Base-by-base conservation (phyloP, 1,140 invertebrate genomes). In the Acromyrmex heyeri region DNA sequence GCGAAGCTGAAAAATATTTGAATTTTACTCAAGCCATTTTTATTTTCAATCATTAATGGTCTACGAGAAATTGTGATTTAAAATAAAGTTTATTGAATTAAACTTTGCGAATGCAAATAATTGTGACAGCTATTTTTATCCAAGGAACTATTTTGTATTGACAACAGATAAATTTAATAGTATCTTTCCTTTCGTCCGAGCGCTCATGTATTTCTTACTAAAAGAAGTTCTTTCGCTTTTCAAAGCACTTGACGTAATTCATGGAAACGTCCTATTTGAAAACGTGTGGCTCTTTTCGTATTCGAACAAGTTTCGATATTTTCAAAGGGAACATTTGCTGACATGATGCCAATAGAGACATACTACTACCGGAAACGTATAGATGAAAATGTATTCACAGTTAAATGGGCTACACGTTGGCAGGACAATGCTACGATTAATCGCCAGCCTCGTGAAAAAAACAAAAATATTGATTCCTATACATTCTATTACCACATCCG, bases 221-320 rank as follows among this genome's bases (percentile, higher is more conserved):
- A 73, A 73, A 50, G 64, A 73, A 59, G 30, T 55, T 81, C 57
- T 38, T 50, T 21, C 55, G 55, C 38, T 83, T 61, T 18, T 83
- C 55, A 61, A 82, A 72, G 55, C 79, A 83, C 67, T 82, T 50
- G 24, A 61, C 69, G 69, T 83, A 82, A 82, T 82, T 82, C 69
- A 70, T 70, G 64, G 38, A 81, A 70, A 81, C 34, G 16, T 73
- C 69, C 67, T 34, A 38, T 30, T 48, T 73, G 79, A 83, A 44
- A 83, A 83, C 79, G 62, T 73, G 67, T 24, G 67, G 79, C 38
- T 70, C 53, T 73, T 82, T 21, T 72, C 50, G 21, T 82, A 67
- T 34, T 73, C 72, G 38, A 75, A 61, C 55, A 30, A n/a, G 27
- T 50, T 18, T 73, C 18, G 18, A 75, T 59, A 82, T 83, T 83